Percentiles rank a stretch among this genome's conserved stretches.
Conservation (phyloP, 2,113 vertebrate genomes). For the Ammospiza caudacuta region DNA sequence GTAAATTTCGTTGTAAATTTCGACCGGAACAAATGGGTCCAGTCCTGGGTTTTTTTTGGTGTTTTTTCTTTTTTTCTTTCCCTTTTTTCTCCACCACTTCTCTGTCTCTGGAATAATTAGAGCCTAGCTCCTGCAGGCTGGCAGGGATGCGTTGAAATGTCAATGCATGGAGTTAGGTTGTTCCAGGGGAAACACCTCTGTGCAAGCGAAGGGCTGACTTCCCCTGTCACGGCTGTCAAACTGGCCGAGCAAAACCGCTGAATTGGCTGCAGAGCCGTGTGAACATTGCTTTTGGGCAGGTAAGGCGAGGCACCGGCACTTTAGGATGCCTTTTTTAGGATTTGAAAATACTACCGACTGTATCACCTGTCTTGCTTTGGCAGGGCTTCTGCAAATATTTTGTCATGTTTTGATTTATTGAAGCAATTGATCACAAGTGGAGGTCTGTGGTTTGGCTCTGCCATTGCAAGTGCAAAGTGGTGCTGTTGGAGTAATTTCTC, state of each 20-base stretch:
- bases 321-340: not conserved
- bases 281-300: not conserved
- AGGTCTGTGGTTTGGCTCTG: not conserved
- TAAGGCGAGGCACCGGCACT: not conserved
- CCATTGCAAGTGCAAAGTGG: not conserved
- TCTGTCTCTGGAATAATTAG: not conserved
- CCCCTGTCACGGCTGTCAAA: not conserved
- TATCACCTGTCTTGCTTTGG: not conserved
- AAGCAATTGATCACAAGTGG: not conserved
- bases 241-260: not conserved
- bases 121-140: not conserved
- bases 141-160: not conserved
- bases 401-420: not conserved
- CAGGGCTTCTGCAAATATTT: not conserved
- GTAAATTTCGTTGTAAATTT: not conserved
- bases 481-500: not conserved
- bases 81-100: not conserved
- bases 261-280: not conserved
- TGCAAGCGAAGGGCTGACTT: not conserved
- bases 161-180: not conserved
- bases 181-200: not conserved
- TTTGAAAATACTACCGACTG: rapidly evolving
- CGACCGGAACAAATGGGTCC: not conserved
- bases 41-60: not conserved
- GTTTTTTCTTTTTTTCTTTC: too few species aligned